Evolutionary conservation across 2,797 vertebrate genomes (phyloP), one percentile per base, ranked within the genome.

Genomic region (Yasuhikotakia modesta): DNA sequence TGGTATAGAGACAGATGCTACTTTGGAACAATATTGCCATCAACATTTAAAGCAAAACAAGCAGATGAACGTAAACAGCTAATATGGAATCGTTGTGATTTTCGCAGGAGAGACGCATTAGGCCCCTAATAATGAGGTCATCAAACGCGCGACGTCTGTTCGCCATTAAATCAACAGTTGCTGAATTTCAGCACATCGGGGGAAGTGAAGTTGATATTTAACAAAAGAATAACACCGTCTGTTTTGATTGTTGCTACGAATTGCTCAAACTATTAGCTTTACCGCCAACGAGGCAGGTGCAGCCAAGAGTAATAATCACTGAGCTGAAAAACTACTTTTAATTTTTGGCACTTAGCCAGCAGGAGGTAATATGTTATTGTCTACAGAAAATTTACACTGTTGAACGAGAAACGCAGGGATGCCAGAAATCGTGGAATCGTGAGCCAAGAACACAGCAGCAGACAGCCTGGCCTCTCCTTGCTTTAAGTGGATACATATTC

Each of bases 401-500:
- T 6, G 81, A 73, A 68, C 66, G 60, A 12, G 48, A 70, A 68
- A 63, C 8, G 21, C 13, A 13, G 67, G 6, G 39, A 76, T 79
- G 81, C 81, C 81, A 81, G 73, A 81, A 73, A 70, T 50, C 50
- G 53, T 67, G 75, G 65, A 70, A 55, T 52, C 53, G 24, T 3
- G 65, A 77, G 84, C 84, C 84, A 83, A 83, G 77, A 68, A 80
- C 73, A 76, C 69, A 72, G 77, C 55, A 71, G 55, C 68, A 72
- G 68, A 82, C 77, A 80, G 65, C 69, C 82, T 73, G 74, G 74
- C 57, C 73, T 70, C 39, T 39, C 53, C 79, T 69, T 60, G 79
- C 78, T 77, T 83, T 79, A 85, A 85, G 79, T 81, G 79, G 81
- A 81, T 83, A 81, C 81, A 81, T 81, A 85, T 83, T 81, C 79